Base-by-base conservation (phyloP, 2,888 invertebrate species). In the Lycocerus yunnanus region DNA sequence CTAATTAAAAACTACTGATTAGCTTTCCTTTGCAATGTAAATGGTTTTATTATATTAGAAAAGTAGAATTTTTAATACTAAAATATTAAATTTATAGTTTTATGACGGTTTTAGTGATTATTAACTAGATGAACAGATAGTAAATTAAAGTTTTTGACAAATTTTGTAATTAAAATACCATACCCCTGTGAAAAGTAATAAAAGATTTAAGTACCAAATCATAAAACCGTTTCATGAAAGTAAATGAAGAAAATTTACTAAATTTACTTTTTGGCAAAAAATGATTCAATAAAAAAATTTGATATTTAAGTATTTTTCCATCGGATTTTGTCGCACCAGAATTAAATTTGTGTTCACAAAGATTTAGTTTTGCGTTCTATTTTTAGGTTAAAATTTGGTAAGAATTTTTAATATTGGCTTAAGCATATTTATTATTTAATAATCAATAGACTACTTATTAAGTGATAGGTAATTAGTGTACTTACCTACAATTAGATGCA, bases 401-500 rank as follows among this genome's bases (percentile, higher is more conserved):
- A 27, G 5, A 27, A 27, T 0, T 43, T 8, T 21, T 2, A 9
- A 21, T 5, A 9, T 21, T 21, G 2, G 21, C 1, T 21, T 21
- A 21, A 8, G 6, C 9, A 1, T 13, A n/a, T 43, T 43, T 43
- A 43, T 43, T 43, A n/a, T 43, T 24, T 24, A 24, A 11, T 24
- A 11, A 0, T 11, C 24, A 24, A 24, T 24, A 11, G 24, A 2
- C 24, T 11, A 60, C 13, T 60, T 63, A 61, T 18, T 18, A 15
- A 63, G 61, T 18, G 15, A 15, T 60, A 60, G 60, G 15, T 60
- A 18, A 18, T 18, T n/a, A 4, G 11, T 18, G 43, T 43, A 66
- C 66, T 66, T 71, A 70, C 70, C 18, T 63, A 59, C 59, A 71
- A 70, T 71, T 58, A 74, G 20, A 58, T 15, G 58, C 5, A 15